These are phyloP conservation scores for Actinopyga echinites DNA, from an alignment of 53 echinoderm and acorn worm species.

Conservation along the genomic window DNA sequence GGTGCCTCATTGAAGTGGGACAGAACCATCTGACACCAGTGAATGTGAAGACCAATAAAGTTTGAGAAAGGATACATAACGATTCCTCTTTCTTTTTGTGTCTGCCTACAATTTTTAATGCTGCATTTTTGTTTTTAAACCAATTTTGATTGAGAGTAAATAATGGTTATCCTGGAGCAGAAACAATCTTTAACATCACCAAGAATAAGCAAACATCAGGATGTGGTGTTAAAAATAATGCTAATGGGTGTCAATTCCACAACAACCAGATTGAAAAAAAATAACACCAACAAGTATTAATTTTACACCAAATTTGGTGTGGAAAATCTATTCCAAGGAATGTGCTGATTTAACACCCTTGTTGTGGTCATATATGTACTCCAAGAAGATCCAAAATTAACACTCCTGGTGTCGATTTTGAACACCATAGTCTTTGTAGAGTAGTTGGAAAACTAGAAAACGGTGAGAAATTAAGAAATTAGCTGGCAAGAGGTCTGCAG, in stretches of 20 bases:
- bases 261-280: neutral
- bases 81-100: too few relatives aligned
- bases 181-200: neutral
- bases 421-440: conserved; percentile 43
- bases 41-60: too few relatives aligned
- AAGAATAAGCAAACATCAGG: neutral
- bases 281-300: conserved; percentile 6
- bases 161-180: neutral
- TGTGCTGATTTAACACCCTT: conserved; percentile 48
- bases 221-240: neutral
- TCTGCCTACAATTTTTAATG: too few relatives aligned
- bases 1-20: too few relatives aligned
- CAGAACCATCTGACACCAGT: too few relatives aligned
- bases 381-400: conserved; percentile 28
- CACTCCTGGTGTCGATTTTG: conserved; percentile 40
- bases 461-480: too few relatives aligned
- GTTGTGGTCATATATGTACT: conserved; percentile 44
- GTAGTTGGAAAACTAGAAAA: too few relatives aligned
- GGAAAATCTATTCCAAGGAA: conserved; percentile 20
- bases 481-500: too few relatives aligned
- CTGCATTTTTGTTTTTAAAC: too few relatives aligned
- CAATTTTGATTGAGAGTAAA: neutral
- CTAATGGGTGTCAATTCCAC: neutral
- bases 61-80: too few relatives aligned
- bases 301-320: conserved; percentile 19